A percentile compares a stretch with the other conserved stretches of the same genome.
phyloP scores from a whole-genome alignment of 1,140 invertebrate species.

The Camponotus vicinus region DNA sequence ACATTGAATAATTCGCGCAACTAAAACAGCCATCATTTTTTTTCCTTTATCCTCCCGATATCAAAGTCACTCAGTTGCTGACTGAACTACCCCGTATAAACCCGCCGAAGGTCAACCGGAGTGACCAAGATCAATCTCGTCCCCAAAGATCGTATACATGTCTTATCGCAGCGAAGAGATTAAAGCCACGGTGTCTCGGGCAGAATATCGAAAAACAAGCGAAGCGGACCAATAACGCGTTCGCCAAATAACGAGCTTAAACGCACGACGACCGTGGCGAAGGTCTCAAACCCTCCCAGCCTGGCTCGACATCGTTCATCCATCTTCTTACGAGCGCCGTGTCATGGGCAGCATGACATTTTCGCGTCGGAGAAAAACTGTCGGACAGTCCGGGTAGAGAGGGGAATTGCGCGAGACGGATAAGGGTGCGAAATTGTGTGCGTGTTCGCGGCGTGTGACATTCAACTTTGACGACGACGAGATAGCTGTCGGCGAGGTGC shows the following conservation, averaged over 20 bases:
- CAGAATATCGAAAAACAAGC: slow-evolving; percentile 58
- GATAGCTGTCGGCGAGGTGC: slow-evolving; percentile 5
- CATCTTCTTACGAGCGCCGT: slow-evolving; percentile 66
- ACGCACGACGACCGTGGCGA: neutral
- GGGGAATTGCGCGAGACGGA: slow-evolving; percentile 47
- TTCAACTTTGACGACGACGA: slow-evolving; percentile 29
- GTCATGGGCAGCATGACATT: slow-evolving; percentile 66
- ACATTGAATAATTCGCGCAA: neutral
- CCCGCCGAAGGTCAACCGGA: neutral
- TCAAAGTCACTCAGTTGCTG: neutral
- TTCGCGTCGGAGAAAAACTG: slow-evolving; percentile 65
- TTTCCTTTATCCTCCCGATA: neutral
- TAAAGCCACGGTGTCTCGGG: slow-evolving; percentile 27
- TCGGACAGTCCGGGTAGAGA: slow-evolving; percentile 36
- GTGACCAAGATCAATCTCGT: slow-evolving; percentile 16
- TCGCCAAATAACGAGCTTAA: slow-evolving; percentile 55
- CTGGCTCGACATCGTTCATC: slow-evolving; percentile 31
- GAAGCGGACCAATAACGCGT: slow-evolving; percentile 17
- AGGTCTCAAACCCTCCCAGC: neutral
- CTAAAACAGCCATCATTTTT: slow-evolving; percentile 7
- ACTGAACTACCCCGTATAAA: neutral
- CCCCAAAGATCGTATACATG: neutral
- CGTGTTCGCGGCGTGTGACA: slow-evolving; percentile 24
- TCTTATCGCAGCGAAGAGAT: slow-evolving; percentile 47
- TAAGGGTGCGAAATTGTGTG: slow-evolving; percentile 42